Base-by-base conservation (phyloP, 2,113 vertebrate species). In the Mirza zaza region DNA sequence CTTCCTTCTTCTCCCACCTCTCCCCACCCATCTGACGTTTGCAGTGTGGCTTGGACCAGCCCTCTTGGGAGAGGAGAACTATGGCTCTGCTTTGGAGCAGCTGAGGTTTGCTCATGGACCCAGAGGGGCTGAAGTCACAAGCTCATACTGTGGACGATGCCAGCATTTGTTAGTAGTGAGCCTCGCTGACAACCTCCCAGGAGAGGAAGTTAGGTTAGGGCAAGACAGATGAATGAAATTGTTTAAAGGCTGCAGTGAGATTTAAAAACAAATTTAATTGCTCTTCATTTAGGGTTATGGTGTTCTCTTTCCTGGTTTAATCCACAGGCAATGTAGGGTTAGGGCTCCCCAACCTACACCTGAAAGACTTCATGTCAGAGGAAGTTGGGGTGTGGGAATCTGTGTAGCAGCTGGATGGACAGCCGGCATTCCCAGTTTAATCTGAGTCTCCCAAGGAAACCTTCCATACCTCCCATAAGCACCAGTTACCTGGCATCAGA, bases 81-180 rank as follows among this genome's bases (percentile, higher is more conserved):
- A 50, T 2, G 1, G 75, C 63, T 77, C 96, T 94, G 1, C 73
- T 96, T 73, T 39, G 84, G 23, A 63, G 4, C 15, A 6, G 6
- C 36, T 1, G 14, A 18, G 34, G 36, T 80, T 93, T 87, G 75
- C 89, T 87, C 85, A 42, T 42, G 76, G 83, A 85, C 29, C 50
- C 36, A 1, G 29, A 95, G 63, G 81, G 80, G 68, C 68, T 39
- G 81, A 73, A 92, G 71, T 75, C 90, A 70, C 36, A 57, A 45
- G 61, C 36, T 29, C 48, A 27, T 15, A 32, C 14, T 11, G 36
- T 21, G 71, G 59, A 45, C 27, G 9, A 70, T 34, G 85, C 80
- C 8, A 61, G 57, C 34, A 6, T 71, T 84, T 94, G 90, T 97
- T 96, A 18, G 27, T 80, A 70, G 79, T 48, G 96, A 97, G 84